Base-by-base conservation (phyloP, 2,888 invertebrate genomes). In the Drosophila imparisetae region DNA sequence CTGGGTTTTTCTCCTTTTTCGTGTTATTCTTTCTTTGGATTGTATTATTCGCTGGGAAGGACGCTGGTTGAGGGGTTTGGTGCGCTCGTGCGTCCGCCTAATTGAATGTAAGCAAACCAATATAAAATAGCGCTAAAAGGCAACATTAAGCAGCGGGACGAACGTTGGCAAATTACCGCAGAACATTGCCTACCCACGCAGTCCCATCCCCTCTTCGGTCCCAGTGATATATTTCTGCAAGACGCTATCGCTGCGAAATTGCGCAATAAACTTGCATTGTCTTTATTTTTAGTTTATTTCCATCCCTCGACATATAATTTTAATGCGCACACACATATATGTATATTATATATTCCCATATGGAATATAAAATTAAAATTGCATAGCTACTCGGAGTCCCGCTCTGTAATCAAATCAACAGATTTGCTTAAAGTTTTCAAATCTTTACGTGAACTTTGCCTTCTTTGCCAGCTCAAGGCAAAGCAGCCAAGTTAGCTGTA, bases 261-360 rank as follows among this genome's bases (percentile, higher is more conserved):
- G 80, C 79, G 89, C 87, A 75, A 86, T 86, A 84, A 89, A 86
- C 84, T 71, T 86, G 89, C 89, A 86, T 80, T 89, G 82, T 80
- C 77, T 77, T 73, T 83, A 67, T 81, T 78, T 88, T 89, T 89
- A 87, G 88, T 88, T 88, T 72, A 62, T 40, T 54, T 42, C 48
- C 69, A 75, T 72, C 70, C 68, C 82, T 24, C 52, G 53, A 63
- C 76, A 73, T 78, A 72, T 83, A 71, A 75, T 73, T 66, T 65
- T 80, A 72, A 82, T 82, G 86, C 55, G 30, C 68, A 66, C 50
- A 68, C 42, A 50, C 54, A 58, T 32, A 34, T 24, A 45, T 38
- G 30, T 30, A 54, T 24, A 34, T 38, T 32, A 36, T 45, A 54
- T 61, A 57, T 30, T 50, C 21, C 10, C 38, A 52, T 24, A 66